Evolutionary conservation across 2,888 invertebrate genomes (phyloP).

Genomic region (Ormyrus rosae): DNA sequence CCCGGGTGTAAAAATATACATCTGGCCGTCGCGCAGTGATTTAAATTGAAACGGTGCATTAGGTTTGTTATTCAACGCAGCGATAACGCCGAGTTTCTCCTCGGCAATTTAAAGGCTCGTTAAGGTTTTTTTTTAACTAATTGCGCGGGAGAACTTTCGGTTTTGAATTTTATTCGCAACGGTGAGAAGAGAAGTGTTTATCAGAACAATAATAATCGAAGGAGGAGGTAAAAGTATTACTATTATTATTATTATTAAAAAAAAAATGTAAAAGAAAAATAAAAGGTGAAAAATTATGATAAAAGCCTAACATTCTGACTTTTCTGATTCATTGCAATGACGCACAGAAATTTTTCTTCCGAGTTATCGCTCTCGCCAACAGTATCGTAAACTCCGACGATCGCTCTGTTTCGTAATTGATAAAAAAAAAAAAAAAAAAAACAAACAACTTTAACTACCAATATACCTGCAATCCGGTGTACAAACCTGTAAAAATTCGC

Average conservation of each 20-base stretch:
- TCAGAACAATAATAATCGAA: background rate
- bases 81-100: background rate
- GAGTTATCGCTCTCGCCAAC: background rate
- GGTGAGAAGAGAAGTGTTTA: background rate
- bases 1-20: too few relatives aligned
- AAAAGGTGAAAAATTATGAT: background rate
- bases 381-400: slow-evolving; percentile 6
- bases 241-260: background rate
- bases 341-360: background rate
- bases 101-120: background rate
- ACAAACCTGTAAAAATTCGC: background rate
- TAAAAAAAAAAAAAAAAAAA: background rate
- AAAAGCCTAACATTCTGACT: background rate
- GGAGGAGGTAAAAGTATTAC: background rate
- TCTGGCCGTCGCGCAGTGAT: background rate
- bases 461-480: background rate
- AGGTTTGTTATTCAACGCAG: background rate
- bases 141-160: background rate
- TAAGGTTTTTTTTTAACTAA: background rate
- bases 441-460: background rate
- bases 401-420: background rate
- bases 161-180: background rate
- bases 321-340: slow-evolving; percentile 8
- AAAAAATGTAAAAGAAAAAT: slow-evolving; percentile 8
- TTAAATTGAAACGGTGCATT: background rate